Evolutionary conservation across 2,888 invertebrate species (phyloP).

Genomic region (Campoletis raptor): DNA sequence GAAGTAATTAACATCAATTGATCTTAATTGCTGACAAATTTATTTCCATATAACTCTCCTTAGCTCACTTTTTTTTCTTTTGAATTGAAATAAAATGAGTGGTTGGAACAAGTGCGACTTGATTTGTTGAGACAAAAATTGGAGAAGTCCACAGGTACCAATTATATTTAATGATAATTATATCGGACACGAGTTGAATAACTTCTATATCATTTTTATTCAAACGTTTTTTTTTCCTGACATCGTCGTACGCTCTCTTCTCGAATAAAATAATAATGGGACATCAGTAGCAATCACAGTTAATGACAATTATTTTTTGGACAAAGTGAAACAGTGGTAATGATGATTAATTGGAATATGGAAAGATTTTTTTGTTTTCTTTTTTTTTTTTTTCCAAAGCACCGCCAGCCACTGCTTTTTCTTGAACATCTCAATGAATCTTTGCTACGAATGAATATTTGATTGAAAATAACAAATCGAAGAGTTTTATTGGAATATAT

Average conservation of each 20-base stretch:
- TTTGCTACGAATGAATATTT: background rate
- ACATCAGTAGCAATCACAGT: conserved; percentile 4
- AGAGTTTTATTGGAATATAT: background rate
- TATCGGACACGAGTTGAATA: background rate
- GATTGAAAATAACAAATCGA: background rate
- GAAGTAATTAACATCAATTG: conserved; percentile 2
- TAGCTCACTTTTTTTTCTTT: background rate
- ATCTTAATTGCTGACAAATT: conserved; percentile 24
- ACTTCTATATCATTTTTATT: background rate
- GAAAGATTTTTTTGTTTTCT: too few species aligned
- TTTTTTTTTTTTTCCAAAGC: background rate
- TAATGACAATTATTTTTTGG: background rate
- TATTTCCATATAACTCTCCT: background rate
- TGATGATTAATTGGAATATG: background rate
- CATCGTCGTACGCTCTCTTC: background rate
- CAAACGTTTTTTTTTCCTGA: background rate
- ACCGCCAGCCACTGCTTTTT: background rate
- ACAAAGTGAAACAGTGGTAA: background rate
- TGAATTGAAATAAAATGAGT: background rate
- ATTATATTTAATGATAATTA: conserved; percentile 7
- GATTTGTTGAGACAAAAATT: background rate
- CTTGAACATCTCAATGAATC: background rate
- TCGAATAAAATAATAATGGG: background rate
- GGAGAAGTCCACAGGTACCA: background rate
- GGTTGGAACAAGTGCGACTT: background rate